Conservation (phyloP, 2,797 vertebrate species). For the Carapus acus region DNA sequence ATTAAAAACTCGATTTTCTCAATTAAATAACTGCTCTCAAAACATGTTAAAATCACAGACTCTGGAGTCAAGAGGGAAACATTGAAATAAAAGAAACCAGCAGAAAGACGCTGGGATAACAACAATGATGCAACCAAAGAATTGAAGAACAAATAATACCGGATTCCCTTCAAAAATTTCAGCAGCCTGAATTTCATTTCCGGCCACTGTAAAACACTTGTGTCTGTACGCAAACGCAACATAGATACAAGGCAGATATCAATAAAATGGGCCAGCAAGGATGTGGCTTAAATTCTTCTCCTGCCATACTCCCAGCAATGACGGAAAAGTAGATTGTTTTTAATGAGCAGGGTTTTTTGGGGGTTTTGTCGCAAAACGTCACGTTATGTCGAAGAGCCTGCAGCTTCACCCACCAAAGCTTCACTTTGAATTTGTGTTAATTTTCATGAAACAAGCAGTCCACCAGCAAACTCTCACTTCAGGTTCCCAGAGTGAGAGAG, state of each 20-base stretch:
- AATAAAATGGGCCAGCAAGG: conserved; percentile 9
- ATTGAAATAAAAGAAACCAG: neutral
- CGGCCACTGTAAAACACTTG: conserved; percentile 4
- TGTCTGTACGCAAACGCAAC: conserved; percentile 16
- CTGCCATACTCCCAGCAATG: too few relatives aligned
- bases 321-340: too few relatives aligned
- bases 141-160: neutral
- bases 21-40: too few relatives aligned
- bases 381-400: too few relatives aligned
- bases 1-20: too few relatives aligned
- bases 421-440: too few relatives aligned
- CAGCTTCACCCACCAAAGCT: neutral
- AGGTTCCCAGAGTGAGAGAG: conserved; percentile 1
- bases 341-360: too few relatives aligned
- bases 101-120: neutral
- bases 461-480: neutral
- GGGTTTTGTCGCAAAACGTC: too few relatives aligned
- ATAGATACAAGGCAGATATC: neutral
- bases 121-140: neutral
- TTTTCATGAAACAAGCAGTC: neutral
- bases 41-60: too few relatives aligned
- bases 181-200: neutral
- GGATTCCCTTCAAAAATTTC: neutral
- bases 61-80: too few relatives aligned
- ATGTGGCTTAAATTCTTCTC: too few relatives aligned